Evolutionary conservation across 1,140 invertebrate genomes (phyloP), one percentile per base, ranked within the genome.

Genomic region (Hylaeus volcanicus): DNA sequence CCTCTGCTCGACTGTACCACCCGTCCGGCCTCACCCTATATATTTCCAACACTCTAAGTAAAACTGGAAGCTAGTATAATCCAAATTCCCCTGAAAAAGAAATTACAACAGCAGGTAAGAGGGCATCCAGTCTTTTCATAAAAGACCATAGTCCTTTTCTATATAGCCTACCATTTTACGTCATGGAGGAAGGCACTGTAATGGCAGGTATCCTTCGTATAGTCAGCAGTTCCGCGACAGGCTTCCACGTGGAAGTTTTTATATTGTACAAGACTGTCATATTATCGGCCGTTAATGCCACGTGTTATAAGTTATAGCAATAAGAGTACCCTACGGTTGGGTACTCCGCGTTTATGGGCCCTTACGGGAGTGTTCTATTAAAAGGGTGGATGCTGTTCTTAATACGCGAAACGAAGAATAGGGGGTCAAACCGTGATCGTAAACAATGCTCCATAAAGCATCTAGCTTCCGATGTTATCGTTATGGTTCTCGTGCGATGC

Each of bases 261-360:
- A 88, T 85, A 89, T 85, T 80, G 84, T 85, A 70, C 86, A 69
- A 63, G 82, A 82, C 84, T 76, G 82, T 87, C 88, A 84, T 88
- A 88, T 89, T 88, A 88, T 83, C 86, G 78, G 76, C 70, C 83
- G 76, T 88, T 87, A 87, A 88, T 80, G 81, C 84, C 79, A 77
- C 80, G 75, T 84, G 81, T 82, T 71, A 84, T 83, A 81, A 89
- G 79, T 87, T 89, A 87, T 83, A 79, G 81, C 79, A 70, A 75
- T 77, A 82, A 86, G 79, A 88, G 81, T 60, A 61, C 53, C 53
- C 74, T 68, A 82, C 51, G 82, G 69, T 60, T 73, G 51, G 41
- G 79, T 83, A 53, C 68, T 79, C 79, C 64, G 55, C 72, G 80
- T 86, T 88, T 88, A 88, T 75, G 69, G 84, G 41, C 68, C 55